phyloP scores from a whole-genome alignment of 1,140 invertebrate species.

The Helicoverpa armigera region DNA sequence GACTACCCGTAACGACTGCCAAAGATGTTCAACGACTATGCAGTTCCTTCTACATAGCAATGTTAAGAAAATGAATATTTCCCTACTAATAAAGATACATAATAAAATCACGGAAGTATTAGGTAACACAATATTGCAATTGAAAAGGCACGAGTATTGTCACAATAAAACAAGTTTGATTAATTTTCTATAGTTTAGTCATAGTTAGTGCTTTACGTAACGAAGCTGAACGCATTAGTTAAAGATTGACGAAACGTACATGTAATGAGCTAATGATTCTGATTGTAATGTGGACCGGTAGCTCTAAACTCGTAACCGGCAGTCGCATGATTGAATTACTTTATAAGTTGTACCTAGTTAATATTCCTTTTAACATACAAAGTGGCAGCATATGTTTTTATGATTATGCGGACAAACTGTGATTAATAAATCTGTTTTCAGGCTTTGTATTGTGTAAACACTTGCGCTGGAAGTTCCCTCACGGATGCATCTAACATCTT shows the following conservation, averaged over 20 bases:
- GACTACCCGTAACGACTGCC: too few relatives aligned
- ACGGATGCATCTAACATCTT: background rate
- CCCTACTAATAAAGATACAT: background rate
- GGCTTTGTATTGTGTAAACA: conserved; percentile 11
- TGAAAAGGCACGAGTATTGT: background rate
- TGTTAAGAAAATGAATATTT: too few relatives aligned
- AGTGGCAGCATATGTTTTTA: conserved; percentile 3
- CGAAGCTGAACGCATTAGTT: conserved; percentile 20
- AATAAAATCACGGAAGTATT: conserved; percentile 16
- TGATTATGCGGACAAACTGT: conserved; percentile 19
- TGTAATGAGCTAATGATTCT: conserved; percentile 28
- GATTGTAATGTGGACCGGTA: conserved; percentile 35
- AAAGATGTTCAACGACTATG: too few relatives aligned
- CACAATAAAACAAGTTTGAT: conserved; percentile 19
- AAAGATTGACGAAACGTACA: conserved; percentile 23
- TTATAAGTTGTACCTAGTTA: background rate
- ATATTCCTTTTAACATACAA: conserved; percentile 1
- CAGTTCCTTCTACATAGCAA: too few relatives aligned
- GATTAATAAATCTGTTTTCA: conserved; percentile 21
- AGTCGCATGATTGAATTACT: conserved; percentile 22
- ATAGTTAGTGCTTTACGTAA: conserved; percentile 21
- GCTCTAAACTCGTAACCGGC: background rate
- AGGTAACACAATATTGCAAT: background rate
- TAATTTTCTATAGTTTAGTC: conserved; percentile 32
- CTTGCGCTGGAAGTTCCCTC: background rate